Conservation (phyloP, 2,113 vertebrate genomes). For the Passer domesticus region DNA sequence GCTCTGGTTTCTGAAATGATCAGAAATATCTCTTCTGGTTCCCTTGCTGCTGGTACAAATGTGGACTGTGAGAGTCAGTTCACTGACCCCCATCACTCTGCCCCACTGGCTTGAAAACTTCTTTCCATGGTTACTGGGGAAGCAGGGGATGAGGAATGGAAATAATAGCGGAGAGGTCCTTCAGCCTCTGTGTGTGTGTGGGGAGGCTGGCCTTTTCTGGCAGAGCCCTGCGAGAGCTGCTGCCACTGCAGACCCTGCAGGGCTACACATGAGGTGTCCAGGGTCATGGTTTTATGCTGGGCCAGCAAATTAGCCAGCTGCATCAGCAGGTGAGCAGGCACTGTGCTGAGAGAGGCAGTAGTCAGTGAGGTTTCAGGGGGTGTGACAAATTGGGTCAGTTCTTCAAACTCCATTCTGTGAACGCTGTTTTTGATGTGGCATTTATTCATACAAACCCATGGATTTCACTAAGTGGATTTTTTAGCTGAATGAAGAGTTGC, state of each 20-base stretch:
- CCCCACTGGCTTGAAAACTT: not conserved
- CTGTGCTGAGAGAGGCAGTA: not conserved
- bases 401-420: not conserved
- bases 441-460: not conserved
- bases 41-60: not conserved
- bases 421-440: rapidly evolving
- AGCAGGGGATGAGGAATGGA: not conserved
- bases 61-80: rapidly evolving
- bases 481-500: not conserved
- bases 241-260: rapidly evolving
- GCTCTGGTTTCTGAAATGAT: not conserved
- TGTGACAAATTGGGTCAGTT: too few relatives aligned
- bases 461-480: not conserved
- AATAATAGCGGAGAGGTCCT: not conserved
- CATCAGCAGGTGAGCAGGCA: rapidly evolving
- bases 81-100: rapidly evolving
- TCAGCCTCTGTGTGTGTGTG: not conserved
- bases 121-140: not conserved
- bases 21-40: not conserved
- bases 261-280: rapidly evolving
- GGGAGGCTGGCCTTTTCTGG: rapidly evolving
- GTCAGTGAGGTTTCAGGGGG: rapidly evolving
- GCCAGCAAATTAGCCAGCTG: not conserved
- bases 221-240: rapidly evolving
- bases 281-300: not conserved